Percentiles rank a stretch among this genome's conserved stretches.
Conservation (phyloP, 2,888 invertebrate genomes). For the Mimumesa dahlbomi region DNA sequence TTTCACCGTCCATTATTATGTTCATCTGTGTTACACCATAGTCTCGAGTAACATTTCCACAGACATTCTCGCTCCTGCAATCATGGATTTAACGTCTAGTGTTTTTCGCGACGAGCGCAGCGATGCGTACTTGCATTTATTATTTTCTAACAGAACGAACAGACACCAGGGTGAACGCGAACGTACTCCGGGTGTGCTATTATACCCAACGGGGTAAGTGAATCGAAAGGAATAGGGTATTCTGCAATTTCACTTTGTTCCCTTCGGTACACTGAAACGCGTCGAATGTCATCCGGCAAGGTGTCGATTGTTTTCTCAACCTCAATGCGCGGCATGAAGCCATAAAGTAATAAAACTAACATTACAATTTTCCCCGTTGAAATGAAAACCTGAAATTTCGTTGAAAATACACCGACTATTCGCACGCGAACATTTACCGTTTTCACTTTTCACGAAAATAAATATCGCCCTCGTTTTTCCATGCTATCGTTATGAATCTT, state of each 20-base stretch:
- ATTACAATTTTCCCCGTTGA: too few species aligned
- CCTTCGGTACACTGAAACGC: constrained; percentile 6
- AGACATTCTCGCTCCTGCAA: too few species aligned
- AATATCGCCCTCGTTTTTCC: too few species aligned
- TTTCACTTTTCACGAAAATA: too few species aligned
- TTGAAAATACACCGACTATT: too few species aligned
- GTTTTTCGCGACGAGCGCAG: not conserved
- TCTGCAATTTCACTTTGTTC: constrained; percentile 22
- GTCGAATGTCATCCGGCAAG: constrained; percentile 2
- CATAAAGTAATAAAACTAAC: not conserved
- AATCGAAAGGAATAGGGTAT: constrained; percentile 20
- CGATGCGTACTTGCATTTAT: constrained; percentile 5
- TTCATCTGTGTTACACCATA: too few species aligned
- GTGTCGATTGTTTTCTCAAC: not conserved
- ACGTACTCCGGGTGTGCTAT: constrained; percentile 2
- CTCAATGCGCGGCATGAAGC: not conserved
- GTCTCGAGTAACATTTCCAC: too few species aligned
- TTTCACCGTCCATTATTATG: too few species aligned
- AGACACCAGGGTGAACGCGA: constrained; percentile 14
- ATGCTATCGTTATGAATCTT: too few species aligned
- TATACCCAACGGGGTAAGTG: constrained; percentile 10
- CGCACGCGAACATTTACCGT: too few species aligned
- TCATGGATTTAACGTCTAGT: not conserved
- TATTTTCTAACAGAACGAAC: constrained; percentile 12
- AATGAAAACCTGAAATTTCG: too few species aligned